Conservation (phyloP, 2,113 vertebrate species). For the Piprites chloris region DNA sequence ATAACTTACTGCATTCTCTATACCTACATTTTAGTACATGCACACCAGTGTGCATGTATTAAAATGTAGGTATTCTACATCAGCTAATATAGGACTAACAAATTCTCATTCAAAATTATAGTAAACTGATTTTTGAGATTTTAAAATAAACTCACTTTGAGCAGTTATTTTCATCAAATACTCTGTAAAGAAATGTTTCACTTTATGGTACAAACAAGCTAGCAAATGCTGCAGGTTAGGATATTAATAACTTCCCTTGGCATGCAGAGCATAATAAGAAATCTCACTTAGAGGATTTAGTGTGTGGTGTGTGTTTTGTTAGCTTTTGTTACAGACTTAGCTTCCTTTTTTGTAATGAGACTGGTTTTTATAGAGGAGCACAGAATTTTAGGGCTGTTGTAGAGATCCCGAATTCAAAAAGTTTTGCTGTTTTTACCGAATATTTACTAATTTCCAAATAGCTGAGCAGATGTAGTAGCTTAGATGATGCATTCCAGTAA, state of each 20-base stretch:
- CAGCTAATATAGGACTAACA: background rate
- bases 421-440: background rate
- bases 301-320: background rate
- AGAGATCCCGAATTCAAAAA: background rate
- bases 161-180: background rate
- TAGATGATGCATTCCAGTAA: background rate
- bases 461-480: background rate
- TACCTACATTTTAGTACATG: too few relatives aligned
- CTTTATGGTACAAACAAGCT: background rate
- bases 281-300: background rate
- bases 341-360: background rate
- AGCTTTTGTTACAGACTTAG: background rate
- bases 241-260: background rate
- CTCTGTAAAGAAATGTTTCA: background rate
- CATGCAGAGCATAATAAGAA: background rate
- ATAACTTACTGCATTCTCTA: background rate
- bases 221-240: background rate
- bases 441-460: background rate
- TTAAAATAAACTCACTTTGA: conserved; percentile 14
- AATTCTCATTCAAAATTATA: background rate
- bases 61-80: background rate
- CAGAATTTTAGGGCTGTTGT: background rate
- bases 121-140: background rate
- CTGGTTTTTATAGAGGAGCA: background rate
- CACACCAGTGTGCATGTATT: too few relatives aligned